These are phyloP conservation scores for Chrysolina haemoptera DNA, from an alignment of 2,888 invertebrate genomes.

Conservation along the genomic window DNA sequence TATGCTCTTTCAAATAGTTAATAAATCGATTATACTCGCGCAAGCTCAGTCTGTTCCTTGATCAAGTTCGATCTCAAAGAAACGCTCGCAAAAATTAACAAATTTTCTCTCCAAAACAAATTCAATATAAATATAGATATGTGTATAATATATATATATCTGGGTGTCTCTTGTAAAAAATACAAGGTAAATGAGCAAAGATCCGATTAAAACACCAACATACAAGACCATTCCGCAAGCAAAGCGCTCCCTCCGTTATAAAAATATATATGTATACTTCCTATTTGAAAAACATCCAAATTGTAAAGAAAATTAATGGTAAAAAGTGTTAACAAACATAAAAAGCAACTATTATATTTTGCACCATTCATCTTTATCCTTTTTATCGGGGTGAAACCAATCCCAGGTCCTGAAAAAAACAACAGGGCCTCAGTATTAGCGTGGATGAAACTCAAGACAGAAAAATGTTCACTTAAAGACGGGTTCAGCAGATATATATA, in stretches of 20 bases:
- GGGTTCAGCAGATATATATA: no score
- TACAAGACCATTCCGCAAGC: constrained; percentile 33
- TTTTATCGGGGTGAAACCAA: constrained; percentile 22
- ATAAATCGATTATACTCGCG: not conserved
- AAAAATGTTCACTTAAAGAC: no score
- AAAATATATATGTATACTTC: constrained; percentile 37
- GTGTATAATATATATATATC: constrained; percentile 29
- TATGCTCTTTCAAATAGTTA: not conserved
- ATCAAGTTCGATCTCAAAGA: not conserved
- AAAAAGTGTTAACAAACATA: constrained; percentile 44
- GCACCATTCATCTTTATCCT: constrained; percentile 45
- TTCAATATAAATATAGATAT: constrained; percentile 25
- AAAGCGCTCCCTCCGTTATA: constrained; percentile 37
- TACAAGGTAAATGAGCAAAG: constrained; percentile 38
- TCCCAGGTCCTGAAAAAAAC: constrained; percentile 40
- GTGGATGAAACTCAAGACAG: not conserved
- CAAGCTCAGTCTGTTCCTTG: constrained; percentile 12
- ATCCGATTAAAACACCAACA: constrained; percentile 30
- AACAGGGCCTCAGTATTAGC: not conserved
- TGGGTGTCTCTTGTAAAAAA: constrained; percentile 15
- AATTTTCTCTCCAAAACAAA: constrained; percentile 3
- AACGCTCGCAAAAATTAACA: constrained; percentile 11
- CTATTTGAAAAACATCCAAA: constrained; percentile 41
- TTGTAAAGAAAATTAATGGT: constrained; percentile 37
- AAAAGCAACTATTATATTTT: constrained; percentile 51